phyloP scores from a whole-genome alignment of 2,113 vertebrate species.

The Zapus hudsonius region DNA sequence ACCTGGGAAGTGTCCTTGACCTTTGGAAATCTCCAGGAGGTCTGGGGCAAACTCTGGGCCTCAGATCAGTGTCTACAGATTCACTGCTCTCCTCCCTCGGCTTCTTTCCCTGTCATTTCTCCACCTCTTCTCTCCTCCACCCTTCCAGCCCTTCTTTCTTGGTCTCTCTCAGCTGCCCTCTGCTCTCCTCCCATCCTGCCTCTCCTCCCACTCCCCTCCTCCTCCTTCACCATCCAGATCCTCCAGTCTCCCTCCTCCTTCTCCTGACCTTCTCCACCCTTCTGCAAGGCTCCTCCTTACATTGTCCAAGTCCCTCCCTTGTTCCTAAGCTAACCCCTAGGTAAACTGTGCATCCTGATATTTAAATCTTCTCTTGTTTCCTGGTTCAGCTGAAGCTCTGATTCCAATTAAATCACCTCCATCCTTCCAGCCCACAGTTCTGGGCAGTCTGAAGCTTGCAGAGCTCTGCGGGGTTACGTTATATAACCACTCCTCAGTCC shows the following conservation, averaged over 20 bases:
- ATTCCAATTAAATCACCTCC: slow-evolving; percentile 86
- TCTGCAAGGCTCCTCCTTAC: background rate
- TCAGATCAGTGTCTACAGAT: slow-evolving; percentile 39
- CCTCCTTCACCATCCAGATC: background rate
- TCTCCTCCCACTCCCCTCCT: background rate
- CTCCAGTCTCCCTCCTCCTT: background rate
- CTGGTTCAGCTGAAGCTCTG: slow-evolving; percentile 81
- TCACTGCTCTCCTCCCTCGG: background rate
- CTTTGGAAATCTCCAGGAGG: slow-evolving; percentile 48
- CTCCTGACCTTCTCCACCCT: slow-evolving; percentile 9
- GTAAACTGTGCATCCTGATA: slow-evolving; percentile 82
- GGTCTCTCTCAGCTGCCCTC: background rate
- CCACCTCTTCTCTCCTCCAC: background rate
- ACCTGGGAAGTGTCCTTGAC: slow-evolving; percentile 12
- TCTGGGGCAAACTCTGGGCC: slow-evolving; percentile 17
- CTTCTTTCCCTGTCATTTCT: background rate
- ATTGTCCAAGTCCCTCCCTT: background rate
- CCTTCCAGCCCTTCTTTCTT: background rate
- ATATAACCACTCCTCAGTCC: background rate
- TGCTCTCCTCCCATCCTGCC: background rate
- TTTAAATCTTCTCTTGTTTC: slow-evolving; percentile 85
- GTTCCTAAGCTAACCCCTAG: slow-evolving; percentile 67
- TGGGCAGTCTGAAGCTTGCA: slow-evolving; percentile 80
- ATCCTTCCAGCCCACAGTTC: slow-evolving; percentile 84
- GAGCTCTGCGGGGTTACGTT: background rate